Evolutionary conservation across 2,888 invertebrate genomes (phyloP).

Genomic region (Allacma fusca): DNA sequence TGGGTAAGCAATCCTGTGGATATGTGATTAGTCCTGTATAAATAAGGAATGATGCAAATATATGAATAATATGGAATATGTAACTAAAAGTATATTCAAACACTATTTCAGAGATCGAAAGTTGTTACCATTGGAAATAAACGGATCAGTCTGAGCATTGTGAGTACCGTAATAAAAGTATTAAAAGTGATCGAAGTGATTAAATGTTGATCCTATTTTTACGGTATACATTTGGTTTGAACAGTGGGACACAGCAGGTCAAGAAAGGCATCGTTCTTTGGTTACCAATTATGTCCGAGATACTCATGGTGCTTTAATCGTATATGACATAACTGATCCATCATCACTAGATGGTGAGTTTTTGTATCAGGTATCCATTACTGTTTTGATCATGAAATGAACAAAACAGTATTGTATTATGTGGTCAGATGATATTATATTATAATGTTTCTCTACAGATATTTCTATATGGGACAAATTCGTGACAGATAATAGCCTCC

Average conservation of each 20-base stretch:
- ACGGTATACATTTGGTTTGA: not conserved
- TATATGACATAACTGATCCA: constrained; percentile 57
- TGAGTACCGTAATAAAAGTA: constrained; percentile 44
- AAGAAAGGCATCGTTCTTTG: constrained; percentile 56
- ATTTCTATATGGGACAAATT: constrained; percentile 56
- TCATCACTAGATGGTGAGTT: constrained; percentile 47
- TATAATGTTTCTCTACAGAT: constrained; percentile 23
- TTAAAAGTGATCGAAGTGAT: not conserved
- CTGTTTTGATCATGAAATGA: not conserved
- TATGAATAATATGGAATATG: too few relatives aligned
- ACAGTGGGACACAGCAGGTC: constrained; percentile 59
- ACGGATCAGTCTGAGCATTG: constrained; percentile 53
- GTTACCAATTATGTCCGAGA: constrained; percentile 58
- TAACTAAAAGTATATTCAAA: not conserved
- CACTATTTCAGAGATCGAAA: constrained; percentile 50
- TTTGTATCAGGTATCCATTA: not conserved
- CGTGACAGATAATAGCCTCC: constrained; percentile 49
- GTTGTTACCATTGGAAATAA: constrained; percentile 56
- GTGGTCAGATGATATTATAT: too few relatives aligned
- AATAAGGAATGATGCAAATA: too few relatives aligned
- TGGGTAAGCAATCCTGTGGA: constrained; percentile 44
- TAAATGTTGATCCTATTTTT: not conserved
- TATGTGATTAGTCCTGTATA: too few relatives aligned
- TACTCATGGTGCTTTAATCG: constrained; percentile 56
- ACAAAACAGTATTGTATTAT: too few relatives aligned